Conservation (phyloP, 2,888 invertebrate genomes). For the Oasisia sp. region DNA sequence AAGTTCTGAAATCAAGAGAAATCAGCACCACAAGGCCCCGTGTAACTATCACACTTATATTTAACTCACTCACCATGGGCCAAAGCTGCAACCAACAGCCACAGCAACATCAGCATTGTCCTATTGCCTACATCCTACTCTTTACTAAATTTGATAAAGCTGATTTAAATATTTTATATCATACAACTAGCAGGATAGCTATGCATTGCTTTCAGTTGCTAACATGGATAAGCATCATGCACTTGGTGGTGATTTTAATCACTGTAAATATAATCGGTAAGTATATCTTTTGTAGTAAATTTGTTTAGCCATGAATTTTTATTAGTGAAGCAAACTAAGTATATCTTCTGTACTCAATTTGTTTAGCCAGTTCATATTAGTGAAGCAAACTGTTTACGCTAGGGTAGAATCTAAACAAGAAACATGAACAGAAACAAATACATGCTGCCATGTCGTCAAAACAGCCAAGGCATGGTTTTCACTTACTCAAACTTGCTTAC, state of each 20-base stretch:
- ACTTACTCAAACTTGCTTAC: background rate
- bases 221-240: background rate
- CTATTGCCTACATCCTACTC: background rate
- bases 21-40: background rate
- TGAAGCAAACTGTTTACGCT: background rate
- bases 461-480: background rate
- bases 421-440: background rate
- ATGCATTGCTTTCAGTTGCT: too few relatives aligned
- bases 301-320: background rate
- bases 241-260: background rate
- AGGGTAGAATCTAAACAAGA: background rate
- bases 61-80: background rate
- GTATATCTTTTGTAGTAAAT: background rate
- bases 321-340: background rate
- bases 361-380: background rate
- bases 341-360: background rate
- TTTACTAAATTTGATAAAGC: background rate
- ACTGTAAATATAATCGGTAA: background rate
- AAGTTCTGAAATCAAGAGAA: background rate
- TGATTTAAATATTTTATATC: background rate
- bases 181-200: background rate
- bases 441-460: background rate
- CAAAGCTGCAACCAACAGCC: slow-evolving; percentile 3
- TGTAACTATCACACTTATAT: background rate
- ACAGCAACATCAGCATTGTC: background rate